Evolutionary conservation across 2,797 vertebrate species (phyloP).

Genomic region (Micropoecilia bifurca): DNA sequence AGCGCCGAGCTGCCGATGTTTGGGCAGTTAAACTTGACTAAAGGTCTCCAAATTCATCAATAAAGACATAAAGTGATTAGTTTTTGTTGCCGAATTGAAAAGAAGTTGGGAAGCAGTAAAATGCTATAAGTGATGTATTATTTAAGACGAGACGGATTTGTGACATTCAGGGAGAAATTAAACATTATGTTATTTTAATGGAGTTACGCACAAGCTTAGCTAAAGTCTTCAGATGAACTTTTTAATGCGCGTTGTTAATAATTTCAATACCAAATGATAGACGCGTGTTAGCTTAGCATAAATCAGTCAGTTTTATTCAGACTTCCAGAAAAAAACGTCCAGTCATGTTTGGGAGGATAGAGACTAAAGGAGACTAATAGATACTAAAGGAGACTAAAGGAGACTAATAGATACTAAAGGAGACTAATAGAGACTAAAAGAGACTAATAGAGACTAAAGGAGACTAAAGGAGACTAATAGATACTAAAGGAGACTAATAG

Average conservation of each 20-base stretch:
- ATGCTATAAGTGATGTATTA: fast-evolving
- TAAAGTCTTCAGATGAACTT: constrained; percentile 1
- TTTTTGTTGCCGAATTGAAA: constrained; percentile 16
- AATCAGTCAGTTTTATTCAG: not conserved
- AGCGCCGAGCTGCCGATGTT: not conserved
- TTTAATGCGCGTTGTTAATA: not conserved
- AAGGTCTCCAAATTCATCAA: not conserved
- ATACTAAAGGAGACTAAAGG: too few relatives aligned
- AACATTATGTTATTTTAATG: not conserved
- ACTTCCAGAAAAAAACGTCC: constrained; percentile 26
- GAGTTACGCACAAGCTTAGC: not conserved
- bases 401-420: too few relatives aligned
- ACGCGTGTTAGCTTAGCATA: not conserved
- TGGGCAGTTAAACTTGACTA: not conserved
- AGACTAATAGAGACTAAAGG: too few relatives aligned
- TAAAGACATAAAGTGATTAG: not conserved
- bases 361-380: too few relatives aligned
- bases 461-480: too few relatives aligned
- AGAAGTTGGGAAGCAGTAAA: fast-evolving
- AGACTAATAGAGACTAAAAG: too few relatives aligned
- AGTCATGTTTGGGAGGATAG: constrained; percentile 48
- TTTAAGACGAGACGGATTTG: fast-evolving
- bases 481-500: too few relatives aligned
- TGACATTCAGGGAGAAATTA: fast-evolving
- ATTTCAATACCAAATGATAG: fast-evolving